Percentiles rank a stretch among this genome's conserved stretches.
Evolutionary conservation across 2,888 invertebrate genomes (phyloP).

Genomic region (Brachynemurus nebulosus): DNA sequence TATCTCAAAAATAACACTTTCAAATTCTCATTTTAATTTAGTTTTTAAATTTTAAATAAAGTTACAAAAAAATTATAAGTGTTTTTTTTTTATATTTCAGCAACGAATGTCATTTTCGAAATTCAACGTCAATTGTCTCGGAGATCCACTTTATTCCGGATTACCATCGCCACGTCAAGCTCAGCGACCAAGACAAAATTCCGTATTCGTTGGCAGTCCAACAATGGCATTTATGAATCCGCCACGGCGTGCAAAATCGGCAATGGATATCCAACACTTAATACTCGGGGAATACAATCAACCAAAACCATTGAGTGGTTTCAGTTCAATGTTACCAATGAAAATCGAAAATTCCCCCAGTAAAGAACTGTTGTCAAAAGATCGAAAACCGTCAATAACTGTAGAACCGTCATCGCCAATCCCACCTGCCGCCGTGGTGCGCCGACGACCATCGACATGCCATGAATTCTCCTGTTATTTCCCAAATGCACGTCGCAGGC

Average conservation of each 20-base stretch:
- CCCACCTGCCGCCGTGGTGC: background rate
- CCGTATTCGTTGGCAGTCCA: conserved; percentile 68
- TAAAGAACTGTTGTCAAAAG: background rate
- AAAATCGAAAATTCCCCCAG: conserved; percentile 20
- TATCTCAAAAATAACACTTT: no score
- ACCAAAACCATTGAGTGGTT: conserved; percentile 16
- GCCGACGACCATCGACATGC: conserved; percentile 7
- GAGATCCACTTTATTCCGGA: conserved; percentile 31
- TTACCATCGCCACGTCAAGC: conserved; percentile 29
- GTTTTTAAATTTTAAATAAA: no score
- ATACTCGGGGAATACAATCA: conserved; percentile 36
- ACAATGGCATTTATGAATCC: conserved; percentile 51
- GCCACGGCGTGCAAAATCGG: conserved; percentile 64
- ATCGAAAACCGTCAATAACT: conserved; percentile 25
- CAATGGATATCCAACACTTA: conserved; percentile 69
- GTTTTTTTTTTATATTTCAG: conserved; percentile 32
- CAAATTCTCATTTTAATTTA: no score
- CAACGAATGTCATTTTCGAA: conserved; percentile 57
- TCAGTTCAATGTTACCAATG: conserved; percentile 28
- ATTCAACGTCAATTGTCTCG: conserved; percentile 48
- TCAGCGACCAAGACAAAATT: conserved; percentile 56
- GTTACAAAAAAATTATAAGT: no score
- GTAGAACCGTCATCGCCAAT: conserved; percentile 22
- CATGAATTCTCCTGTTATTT: conserved; percentile 6
- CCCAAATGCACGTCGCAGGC: conserved; percentile 21